Base-by-base conservation (phyloP, 2,888 invertebrate species). In the Caenorhabditis zanzibari region DNA sequence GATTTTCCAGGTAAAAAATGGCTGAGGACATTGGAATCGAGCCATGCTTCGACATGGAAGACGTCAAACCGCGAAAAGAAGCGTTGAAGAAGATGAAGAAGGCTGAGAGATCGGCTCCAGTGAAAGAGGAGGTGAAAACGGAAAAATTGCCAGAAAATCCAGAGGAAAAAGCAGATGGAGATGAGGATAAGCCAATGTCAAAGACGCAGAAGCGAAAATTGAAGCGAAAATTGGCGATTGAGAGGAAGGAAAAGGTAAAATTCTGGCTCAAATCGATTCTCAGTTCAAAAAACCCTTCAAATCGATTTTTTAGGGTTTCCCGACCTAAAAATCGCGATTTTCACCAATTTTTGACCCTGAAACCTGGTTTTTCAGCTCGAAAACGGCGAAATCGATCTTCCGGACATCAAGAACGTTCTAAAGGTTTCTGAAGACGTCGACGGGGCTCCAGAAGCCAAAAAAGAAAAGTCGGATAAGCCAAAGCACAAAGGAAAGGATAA, bases 11-110 rank as follows among this genome's bases (percentile, higher is more conserved):
- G 26, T 14, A 49, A 54, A 63, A 64, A 81, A 84, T 84, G 84
- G 85, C 81, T 41, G 87, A 87, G 59, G 87, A 87, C 49, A 82
- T 82, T 49, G 87, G 87, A 41, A 58, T 87, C 19, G 87, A 87
- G 77, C 84, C 84, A 22, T 77, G 61, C n/a, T 84, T 85, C 41
- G 87, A 87, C 7, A 28, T 75, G 38, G 82, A 85, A 58, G 77
- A 71, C 44, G 26, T 49, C 24, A 82, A 85, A 72, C 64, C 74
- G 19, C 68, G 69, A 1, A 85, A 82, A 59, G 80, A 87, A 28
- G 80, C 81, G 58, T 56, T 81, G 72, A 85, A 82, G 66, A 73
- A 76, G 32, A 49, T 54, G 74, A 75, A 84, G 44, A 77, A 73
- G 22, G 14, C 56, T 12, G 81, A 77, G 54, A 49, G 77, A 14